Evolutionary conservation across 2,888 invertebrate species (phyloP).

Genomic region (Hemistola chrysoprasaria): DNA sequence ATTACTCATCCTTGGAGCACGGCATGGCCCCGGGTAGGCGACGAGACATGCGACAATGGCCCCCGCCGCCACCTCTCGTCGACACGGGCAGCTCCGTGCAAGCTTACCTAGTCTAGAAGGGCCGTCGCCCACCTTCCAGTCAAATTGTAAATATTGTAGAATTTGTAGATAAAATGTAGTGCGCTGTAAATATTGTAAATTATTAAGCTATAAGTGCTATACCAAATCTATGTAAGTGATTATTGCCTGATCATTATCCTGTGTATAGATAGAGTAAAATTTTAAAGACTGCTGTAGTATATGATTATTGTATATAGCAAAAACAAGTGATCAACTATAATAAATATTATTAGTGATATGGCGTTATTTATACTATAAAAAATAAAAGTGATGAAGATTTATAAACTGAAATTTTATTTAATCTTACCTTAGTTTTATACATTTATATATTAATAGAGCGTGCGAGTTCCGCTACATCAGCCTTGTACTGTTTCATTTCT

Average conservation of each 20-base stretch:
- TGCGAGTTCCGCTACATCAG: too few relatives aligned
- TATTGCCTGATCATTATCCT: constrained; percentile 80
- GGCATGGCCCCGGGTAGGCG: constrained; percentile 80
- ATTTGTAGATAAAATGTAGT: constrained; percentile 46
- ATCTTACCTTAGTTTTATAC: neutral
- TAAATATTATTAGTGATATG: constrained; percentile 78
- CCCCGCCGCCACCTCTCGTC: constrained; percentile 73
- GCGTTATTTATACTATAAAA: constrained; percentile 80
- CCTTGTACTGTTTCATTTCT: too few relatives aligned
- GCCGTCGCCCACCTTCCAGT: constrained; percentile 70
- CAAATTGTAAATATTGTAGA: constrained; percentile 73
- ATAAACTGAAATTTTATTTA: constrained; percentile 62
- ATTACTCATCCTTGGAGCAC: constrained; percentile 92
- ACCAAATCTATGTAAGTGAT: constrained; percentile 80
- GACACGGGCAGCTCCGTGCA: constrained; percentile 80
- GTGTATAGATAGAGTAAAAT: constrained; percentile 81
- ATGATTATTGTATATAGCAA: constrained; percentile 80
- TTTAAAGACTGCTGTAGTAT: constrained; percentile 84
- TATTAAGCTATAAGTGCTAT: constrained; percentile 74
- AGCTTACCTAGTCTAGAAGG: constrained; percentile 86
- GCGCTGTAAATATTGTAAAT: constrained; percentile 79
- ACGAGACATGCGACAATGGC: constrained; percentile 73
- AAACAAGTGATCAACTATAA: constrained; percentile 80
- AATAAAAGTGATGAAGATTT: constrained; percentile 75
- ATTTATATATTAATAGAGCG: too few relatives aligned